Evolutionary conservation across 2,888 invertebrate genomes (phyloP), one percentile per base, ranked within the genome.

Genomic region (Acleris emargana): DNA sequence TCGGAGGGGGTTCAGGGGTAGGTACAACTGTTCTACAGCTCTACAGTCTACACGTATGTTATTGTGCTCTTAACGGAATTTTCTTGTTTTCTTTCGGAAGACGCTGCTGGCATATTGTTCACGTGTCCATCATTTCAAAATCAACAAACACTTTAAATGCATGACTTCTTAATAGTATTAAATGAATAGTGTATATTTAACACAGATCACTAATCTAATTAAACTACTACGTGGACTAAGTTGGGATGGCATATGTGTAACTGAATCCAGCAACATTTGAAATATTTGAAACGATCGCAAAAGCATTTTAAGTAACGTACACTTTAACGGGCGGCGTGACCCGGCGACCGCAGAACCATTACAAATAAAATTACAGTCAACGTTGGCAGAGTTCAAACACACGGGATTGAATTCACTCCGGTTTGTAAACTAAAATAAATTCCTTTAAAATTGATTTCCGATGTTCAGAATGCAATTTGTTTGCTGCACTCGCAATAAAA

Each of bases 361-460:
- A 69, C 76, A 78, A 77, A 77, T 79, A 73, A 73, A 78, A 78
- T 79, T 75, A 77, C 71, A 64, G 62, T 68, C 68, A 68, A 71
- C 69, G 69, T 62, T 25, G 25, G 16, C 70, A 57, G 67, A 67
- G 62, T 71, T 62, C 69, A 69, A 70, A 76, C 69, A 60, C 69
- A 58, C 53, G 32, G 69, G 64, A 69, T 70, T 71, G 71, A 70
- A 72, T 75, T 70, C 70, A 73, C 71, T 72, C 67, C 69, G 70
- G 68, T 68, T 69, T 66, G 68, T 54, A 71, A 70, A 61, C 61
- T 58, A 68, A 18, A 60, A 47, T 62, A 57, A 38, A 64, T 64
- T 64, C 59, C 43, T 60, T 55, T 60, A 60, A 64, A 54, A 64
- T 60, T 60, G 64, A 60, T 64, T 64, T 54, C 28, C 64, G 50